Evolutionary conservation across 2,113 vertebrate species (phyloP), one percentile per base, ranked within the genome.

Genomic region (Hiodon tergisus): DNA sequence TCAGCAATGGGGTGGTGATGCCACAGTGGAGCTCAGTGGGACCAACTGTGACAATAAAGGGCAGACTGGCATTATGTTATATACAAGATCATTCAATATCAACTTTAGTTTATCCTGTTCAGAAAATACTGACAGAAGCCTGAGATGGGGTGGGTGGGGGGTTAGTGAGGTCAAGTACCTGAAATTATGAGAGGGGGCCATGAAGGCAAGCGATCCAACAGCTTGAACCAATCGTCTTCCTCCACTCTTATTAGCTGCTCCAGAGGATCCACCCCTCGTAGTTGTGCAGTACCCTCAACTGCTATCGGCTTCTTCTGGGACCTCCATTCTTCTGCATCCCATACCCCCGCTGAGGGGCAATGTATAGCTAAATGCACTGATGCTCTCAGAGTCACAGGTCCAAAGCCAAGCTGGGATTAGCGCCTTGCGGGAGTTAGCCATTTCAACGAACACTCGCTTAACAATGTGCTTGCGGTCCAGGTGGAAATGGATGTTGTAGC

Each of bases 181-280:
- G 55, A 57, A 57, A 57, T 6, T 57, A 8, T 57, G 11, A 57
- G 11, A 11, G 6, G 55, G 11, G 55, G 9, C 13, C 5, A 11
- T 67, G 65, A 47, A 51, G 5, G 63, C 5, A 46, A 7, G 6
- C 53, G 46, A 47, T 74, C 73, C 52, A 78, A 63, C 10, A 81
- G 63, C 52, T 72, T n/a, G 67, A 74, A 78, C 81, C 81, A 83
- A 67, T 79, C 78, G 14, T 83, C 79, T 5, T 47, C 74, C 53
- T 69, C 74, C 4, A n/a, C 67, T 6, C 6, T 46, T n/a, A 14
- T 13, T 13, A 61, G 47, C 48, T n/a, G 53, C 17, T 69, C 66
- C 11, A 0, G 50, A 51, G 57, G 10, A 7, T 6, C 14, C 58
- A 31, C 48, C 66, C 16, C 50, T 68, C 52, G 13, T 50, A 68